A percentile compares a stretch with the other conserved stretches of the same genome.
Conservation (phyloP, 1,140 invertebrate species). For the Diorhabda carinulata region DNA sequence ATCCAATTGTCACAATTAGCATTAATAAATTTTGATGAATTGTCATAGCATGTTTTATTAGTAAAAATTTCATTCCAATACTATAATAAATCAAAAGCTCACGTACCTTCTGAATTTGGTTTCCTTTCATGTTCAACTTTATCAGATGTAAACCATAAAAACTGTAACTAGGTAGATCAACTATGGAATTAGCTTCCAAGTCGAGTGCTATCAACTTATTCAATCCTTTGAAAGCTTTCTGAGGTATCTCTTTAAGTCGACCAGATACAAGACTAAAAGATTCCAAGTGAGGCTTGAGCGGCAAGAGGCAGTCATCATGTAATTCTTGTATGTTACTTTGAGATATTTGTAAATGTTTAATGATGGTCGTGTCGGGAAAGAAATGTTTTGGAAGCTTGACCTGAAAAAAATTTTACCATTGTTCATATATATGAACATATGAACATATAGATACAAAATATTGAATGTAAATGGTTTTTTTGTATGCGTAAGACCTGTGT, state of each 20-base stretch:
- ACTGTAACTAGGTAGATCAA: constrained; percentile 77
- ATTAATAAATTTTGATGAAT: too few species aligned
- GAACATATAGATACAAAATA: background rate
- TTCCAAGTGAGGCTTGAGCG: constrained; percentile 71
- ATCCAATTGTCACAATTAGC: too few species aligned
- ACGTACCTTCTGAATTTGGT: constrained; percentile 61
- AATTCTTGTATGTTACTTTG: constrained; percentile 74
- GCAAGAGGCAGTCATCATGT: constrained; percentile 67
- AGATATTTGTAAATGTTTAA: constrained; percentile 77
- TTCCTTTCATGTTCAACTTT: constrained; percentile 81
- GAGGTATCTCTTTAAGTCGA: constrained; percentile 74
- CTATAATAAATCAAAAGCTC: background rate
- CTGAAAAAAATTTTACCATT: constrained; percentile 18
- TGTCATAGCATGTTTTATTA: background rate
- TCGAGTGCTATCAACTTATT: constrained; percentile 70
- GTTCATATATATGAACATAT: background rate
- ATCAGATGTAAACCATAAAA: constrained; percentile 79
- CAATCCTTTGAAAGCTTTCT: constrained; percentile 71
- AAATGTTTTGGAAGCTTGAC: constrained; percentile 65
- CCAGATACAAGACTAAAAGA: constrained; percentile 77
- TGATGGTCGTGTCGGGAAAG: constrained; percentile 67
- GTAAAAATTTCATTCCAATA: background rate
- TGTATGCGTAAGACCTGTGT: too few species aligned
- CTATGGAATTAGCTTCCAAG: constrained; percentile 81
- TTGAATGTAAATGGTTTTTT: too few species aligned